phyloP scores from a whole-genome alignment of 2,113 vertebrate species.

The Entomyzon cyanotis region DNA sequence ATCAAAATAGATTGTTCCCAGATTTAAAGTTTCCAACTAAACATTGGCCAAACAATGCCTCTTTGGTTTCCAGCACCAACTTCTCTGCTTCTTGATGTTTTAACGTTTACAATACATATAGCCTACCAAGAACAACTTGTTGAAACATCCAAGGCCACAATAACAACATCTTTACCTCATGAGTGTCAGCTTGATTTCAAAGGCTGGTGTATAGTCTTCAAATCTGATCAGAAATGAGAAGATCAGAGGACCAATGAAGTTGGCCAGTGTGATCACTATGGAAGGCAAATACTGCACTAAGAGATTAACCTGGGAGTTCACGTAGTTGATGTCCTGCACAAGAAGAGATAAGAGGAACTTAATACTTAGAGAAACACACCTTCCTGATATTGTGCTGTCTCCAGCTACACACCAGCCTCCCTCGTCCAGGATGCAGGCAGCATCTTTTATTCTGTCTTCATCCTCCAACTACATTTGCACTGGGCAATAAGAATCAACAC shows the following conservation, averaged over 20 bases:
- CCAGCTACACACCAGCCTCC: background rate
- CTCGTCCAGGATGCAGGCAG: background rate
- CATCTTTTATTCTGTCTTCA: background rate
- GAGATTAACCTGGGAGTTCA: conserved; percentile 70
- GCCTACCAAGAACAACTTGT: background rate
- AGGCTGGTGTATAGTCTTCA: conserved; percentile 93
- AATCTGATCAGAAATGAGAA: conserved; percentile 86
- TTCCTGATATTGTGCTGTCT: background rate
- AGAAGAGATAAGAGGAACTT: background rate
- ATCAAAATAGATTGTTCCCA: background rate
- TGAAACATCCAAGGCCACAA: background rate
- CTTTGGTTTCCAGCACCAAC: background rate
- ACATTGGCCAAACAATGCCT: background rate
- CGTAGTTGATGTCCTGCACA: background rate
- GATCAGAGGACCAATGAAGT: conserved; percentile 86
- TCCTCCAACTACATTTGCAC: background rate
- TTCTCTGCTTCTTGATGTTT: background rate
- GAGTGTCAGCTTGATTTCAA: conserved; percentile 91
- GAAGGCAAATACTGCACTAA: conserved; percentile 91
- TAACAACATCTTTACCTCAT: conserved; percentile 77
- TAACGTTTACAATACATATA: background rate
- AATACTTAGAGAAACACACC: background rate
- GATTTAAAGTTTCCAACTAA: background rate
- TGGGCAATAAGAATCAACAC: background rate
- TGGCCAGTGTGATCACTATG: conserved; percentile 91